A percentile compares a stretch with the other conserved stretches of the same genome.
phyloP scores from a whole-genome alignment of 2,888 invertebrate species.

The Macaria notata region DNA sequence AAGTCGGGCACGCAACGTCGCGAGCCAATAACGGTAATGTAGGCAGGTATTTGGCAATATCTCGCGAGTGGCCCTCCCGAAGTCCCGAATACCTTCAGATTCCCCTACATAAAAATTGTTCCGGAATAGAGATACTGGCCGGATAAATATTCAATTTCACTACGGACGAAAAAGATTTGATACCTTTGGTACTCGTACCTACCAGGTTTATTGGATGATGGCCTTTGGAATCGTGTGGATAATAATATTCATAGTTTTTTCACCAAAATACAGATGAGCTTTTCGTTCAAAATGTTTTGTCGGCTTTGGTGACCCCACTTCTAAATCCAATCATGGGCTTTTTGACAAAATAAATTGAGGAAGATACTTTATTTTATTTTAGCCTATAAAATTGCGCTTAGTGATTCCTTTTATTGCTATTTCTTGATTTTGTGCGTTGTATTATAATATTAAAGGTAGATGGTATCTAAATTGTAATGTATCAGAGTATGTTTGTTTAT shows the following conservation, averaged over 20 bases:
- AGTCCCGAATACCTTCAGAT: slow-evolving; percentile 80
- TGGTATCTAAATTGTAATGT: too few relatives aligned
- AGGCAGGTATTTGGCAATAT: slow-evolving; percentile 81
- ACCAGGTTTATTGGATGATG: slow-evolving; percentile 79
- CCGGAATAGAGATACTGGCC: slow-evolving; percentile 81
- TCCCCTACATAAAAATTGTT: slow-evolving; percentile 82
- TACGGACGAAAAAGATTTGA: slow-evolving; percentile 82
- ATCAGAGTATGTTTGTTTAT: too few relatives aligned
- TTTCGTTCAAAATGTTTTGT: slow-evolving; percentile 57
- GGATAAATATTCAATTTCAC: slow-evolving; percentile 83
- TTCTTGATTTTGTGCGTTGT: too few relatives aligned
- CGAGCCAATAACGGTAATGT: slow-evolving; percentile 80
- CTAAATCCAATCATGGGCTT: slow-evolving; percentile 44
- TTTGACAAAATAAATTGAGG: slow-evolving; percentile 28
- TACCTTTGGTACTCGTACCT: slow-evolving; percentile 70
- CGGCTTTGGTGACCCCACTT: slow-evolving; percentile 43
- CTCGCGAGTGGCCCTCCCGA: slow-evolving; percentile 78
- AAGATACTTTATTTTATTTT: slow-evolving; percentile 16
- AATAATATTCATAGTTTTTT: slow-evolving; percentile 79
- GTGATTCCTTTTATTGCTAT: too few relatives aligned
- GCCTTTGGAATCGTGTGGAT: slow-evolving; percentile 79
- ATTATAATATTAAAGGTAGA: too few relatives aligned
- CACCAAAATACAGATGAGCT: slow-evolving; percentile 62
- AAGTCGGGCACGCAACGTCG: slow-evolving; percentile 70
- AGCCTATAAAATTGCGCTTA: too few relatives aligned